Base-by-base conservation (phyloP, 2,113 vertebrate genomes). In the Casuarius casuarius region DNA sequence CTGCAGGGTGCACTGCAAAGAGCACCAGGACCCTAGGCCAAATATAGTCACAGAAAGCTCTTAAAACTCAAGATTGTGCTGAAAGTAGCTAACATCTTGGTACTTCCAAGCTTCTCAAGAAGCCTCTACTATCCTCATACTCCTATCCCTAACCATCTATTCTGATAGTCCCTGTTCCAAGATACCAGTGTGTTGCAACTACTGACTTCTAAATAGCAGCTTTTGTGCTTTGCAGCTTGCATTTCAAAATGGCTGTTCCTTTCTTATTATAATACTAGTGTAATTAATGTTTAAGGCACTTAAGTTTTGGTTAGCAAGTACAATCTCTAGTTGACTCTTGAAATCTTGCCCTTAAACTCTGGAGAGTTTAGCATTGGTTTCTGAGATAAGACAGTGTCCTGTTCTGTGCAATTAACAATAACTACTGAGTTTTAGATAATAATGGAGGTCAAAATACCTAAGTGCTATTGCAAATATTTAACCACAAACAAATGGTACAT, bases 351-450 rank as follows among this genome's bases (percentile, higher is more conserved):
- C 83, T 82, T 89, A 80, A 62, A 70, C 66, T 56, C 86, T 72
- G 70, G 85, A 78, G 87, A 91, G 13, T 90, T 56, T 9, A 63
- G n/a, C 38, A 65, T 29, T 77, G 61, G 70, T 89, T 89, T 84
- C 80, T 65, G 42, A 92, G 54, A 74, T 42, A 80, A 78, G 67
- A 67, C 23, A 77, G n/a, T 51, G 46, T 29, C 83, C 79, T 65
- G 72, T 78, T 96, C 94, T 31, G 9, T 61, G 22, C 66, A 84
- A 93, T 93, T 95, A 92, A 93, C 93, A 93, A 92, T 63, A 89
- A 84, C 65, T 68, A 87, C 61, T 75, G 67, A 42, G 25, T 84
- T 93, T 92, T 68, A 77, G 73, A 78, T 80, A 86, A 86, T 71
- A 91, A 77, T 17, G 84, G 70, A 94, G 77, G 89, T 93, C 89